Evolutionary conservation across 2,888 invertebrate genomes (phyloP).

Genomic region (Chymomyza procnemis): DNA sequence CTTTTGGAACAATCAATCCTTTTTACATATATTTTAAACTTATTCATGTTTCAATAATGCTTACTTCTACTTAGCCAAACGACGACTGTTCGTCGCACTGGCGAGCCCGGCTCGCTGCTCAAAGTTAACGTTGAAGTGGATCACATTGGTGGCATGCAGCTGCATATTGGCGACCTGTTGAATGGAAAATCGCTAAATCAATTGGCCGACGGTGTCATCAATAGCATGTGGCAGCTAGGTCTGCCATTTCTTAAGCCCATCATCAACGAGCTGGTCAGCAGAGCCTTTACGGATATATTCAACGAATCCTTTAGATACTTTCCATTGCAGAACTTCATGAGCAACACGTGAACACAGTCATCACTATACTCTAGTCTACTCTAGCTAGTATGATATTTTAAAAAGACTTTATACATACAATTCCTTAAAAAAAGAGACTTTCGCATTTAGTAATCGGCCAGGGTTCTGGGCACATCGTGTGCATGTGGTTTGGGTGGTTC

Average conservation of each 20-base stretch:
- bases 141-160: conserved; percentile 86
- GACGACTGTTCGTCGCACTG: conserved; percentile 78
- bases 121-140: conserved; percentile 86
- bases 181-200: conserved; percentile 82
- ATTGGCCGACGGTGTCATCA: conserved; percentile 87
- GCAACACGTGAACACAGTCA: conserved; percentile 19
- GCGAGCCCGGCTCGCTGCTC: conserved; percentile 78
- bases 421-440: conserved; percentile 47
- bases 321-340: conserved; percentile 84
- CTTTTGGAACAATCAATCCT: background rate
- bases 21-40: background rate
- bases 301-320: conserved; percentile 87
- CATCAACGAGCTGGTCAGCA: conserved; percentile 90
- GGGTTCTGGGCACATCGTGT: conserved; percentile 56
- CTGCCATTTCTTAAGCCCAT: conserved; percentile 86
- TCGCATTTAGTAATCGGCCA: conserved; percentile 56
- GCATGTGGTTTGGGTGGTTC: conserved; percentile 30
- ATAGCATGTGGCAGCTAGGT: conserved; percentile 89
- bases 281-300: conserved; percentile 90
- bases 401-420: conserved; percentile 18
- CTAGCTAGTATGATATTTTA: background rate
- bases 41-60: background rate
- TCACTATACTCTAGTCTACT: background rate
- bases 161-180: conserved; percentile 87
- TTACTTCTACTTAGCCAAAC: conserved; percentile 76